A percentile compares a stretch with the other conserved stretches of the same genome.
phyloP scores from a whole-genome alignment of 2,797 vertebrate genomes.

The Zenarchopterus dispar region DNA sequence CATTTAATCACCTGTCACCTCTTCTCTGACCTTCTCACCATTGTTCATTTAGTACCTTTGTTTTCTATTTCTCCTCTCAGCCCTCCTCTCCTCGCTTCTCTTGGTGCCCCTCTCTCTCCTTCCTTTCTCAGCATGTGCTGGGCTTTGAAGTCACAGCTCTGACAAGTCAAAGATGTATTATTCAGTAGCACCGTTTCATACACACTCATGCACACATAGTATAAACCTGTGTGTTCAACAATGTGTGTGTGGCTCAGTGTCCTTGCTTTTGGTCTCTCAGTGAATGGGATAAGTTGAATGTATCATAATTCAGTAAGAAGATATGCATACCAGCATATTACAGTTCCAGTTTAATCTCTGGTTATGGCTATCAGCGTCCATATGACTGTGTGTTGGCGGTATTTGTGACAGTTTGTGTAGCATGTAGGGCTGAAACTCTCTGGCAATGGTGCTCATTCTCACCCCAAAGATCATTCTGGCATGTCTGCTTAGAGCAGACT shows the following conservation, averaged over 20 bases:
- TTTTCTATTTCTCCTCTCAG: slow-evolving; percentile 53
- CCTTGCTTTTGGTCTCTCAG: slow-evolving; percentile 40
- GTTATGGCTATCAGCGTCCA: slow-evolving; percentile 6
- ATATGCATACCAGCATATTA: slow-evolving; percentile 33
- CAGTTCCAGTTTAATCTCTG: slow-evolving; percentile 24
- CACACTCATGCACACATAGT: slow-evolving; percentile 39
- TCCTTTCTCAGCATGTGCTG: slow-evolving; percentile 66
- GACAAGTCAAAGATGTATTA: slow-evolving; percentile 84
- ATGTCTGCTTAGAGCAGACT: slow-evolving; percentile 75
- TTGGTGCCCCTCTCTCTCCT: slow-evolving; percentile 44
- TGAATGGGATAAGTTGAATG: slow-evolving; percentile 58
- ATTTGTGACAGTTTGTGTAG: slow-evolving; percentile 59
- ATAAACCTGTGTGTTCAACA: slow-evolving; percentile 33
- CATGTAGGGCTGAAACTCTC: slow-evolving; percentile 51
- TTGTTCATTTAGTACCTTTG: slow-evolving; percentile 59
- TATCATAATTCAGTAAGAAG: slow-evolving; percentile 57
- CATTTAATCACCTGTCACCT: slow-evolving; percentile 53
- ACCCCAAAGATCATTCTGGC: slow-evolving; percentile 74
- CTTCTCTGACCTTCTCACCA: slow-evolving; percentile 66
- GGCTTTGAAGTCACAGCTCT: slow-evolving; percentile 75
- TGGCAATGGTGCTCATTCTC: slow-evolving; percentile 69
- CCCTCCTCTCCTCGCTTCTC: slow-evolving; percentile 40
- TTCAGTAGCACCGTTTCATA: slow-evolving; percentile 76
- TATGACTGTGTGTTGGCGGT: slow-evolving; percentile 11
- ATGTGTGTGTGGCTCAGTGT: slow-evolving; percentile 35